Percentiles rank a stretch among this genome's conserved stretches.
Conservation (phyloP, 2,113 vertebrate species). For the Pardalotus punctatus region DNA sequence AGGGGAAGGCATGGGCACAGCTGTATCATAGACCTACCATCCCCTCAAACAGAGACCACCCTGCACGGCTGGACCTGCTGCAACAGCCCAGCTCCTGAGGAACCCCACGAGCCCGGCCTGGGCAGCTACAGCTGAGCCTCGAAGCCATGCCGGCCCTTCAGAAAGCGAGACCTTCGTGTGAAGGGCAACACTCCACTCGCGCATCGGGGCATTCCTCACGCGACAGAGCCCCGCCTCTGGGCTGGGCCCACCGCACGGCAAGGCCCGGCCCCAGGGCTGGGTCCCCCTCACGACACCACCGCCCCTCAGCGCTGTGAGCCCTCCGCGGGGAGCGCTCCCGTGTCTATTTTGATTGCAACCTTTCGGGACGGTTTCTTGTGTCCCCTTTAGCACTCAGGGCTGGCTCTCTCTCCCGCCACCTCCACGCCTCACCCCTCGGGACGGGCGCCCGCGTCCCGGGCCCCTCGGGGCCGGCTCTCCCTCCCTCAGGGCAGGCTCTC, state of each 20-base stretch:
- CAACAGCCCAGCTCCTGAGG: background rate
- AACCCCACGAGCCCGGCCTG: fast-evolving
- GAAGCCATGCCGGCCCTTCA: fast-evolving
- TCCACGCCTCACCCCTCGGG: no score
- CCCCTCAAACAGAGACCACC: background rate
- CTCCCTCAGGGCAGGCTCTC: fast-evolving
- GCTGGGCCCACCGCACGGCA: background rate
- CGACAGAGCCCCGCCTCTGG: fast-evolving
- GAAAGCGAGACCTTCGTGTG: fast-evolving
- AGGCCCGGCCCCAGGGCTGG: background rate
- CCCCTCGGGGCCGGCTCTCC: background rate
- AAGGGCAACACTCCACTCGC: fast-evolving
- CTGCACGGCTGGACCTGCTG: fast-evolving
- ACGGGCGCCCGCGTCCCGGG: no score
- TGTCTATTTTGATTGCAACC: no score
- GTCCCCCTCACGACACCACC: no score
- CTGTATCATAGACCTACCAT: fast-evolving
- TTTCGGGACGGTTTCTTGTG: background rate
- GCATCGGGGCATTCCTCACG: no score
- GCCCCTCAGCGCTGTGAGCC: background rate
- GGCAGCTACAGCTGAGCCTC: no score
- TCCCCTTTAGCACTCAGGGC: background rate
- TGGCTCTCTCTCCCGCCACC: no score
- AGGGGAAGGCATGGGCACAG: fast-evolving
- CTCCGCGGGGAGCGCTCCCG: no score